Evolutionary conservation across 2,888 invertebrate genomes (phyloP), one percentile per base, ranked within the genome.

Genomic region (Clistopyga incitator): DNA sequence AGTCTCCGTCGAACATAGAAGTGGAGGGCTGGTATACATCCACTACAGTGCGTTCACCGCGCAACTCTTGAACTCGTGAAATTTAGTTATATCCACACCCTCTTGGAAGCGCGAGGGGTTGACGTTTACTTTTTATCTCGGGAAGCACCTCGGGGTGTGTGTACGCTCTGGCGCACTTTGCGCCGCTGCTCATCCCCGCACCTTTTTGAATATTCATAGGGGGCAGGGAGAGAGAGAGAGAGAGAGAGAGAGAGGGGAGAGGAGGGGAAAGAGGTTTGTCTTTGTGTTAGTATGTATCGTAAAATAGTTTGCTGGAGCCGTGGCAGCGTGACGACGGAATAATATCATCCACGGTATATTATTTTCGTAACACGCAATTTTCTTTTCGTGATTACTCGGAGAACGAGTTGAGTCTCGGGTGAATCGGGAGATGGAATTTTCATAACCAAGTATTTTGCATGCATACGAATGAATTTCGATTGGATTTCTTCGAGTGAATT

Each of bases 181-280:
- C 56, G 29, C 18, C 64, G 64, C 18, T 68, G 61, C 13, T 65
- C 50, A 67, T 72, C 52, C 38, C 23, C 56, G 54, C 18, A 54
- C 50, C 52, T 67, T 50, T 79, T 76, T 83, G 79, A 76, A 80
- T 83, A 83, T 83, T 83, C 80, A 83, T 67, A 80, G 79, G 64
- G n/a, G 25, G 70, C 25, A 71, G 45, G 42, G 42, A 45, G 59
- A 72, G 50, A 67, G 67, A 50, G 13, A 25, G 29, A 13, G 34
- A 42, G 38, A 15, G 56, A 15, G 47, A n/a, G 47, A 56, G 6
- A 67, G 29, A 25, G 34, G 25, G 15, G 6, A 67, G 29, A 25
- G 34, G 25, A 11, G 68, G 29, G 75, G 56, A 10, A 38, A 13
- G 20, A 68, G 56, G 61, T 70, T 79, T 83, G 67, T 64, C 71